phyloP scores from a whole-genome alignment of 1,140 invertebrate genomes.

The Orchesella cincta region DNA sequence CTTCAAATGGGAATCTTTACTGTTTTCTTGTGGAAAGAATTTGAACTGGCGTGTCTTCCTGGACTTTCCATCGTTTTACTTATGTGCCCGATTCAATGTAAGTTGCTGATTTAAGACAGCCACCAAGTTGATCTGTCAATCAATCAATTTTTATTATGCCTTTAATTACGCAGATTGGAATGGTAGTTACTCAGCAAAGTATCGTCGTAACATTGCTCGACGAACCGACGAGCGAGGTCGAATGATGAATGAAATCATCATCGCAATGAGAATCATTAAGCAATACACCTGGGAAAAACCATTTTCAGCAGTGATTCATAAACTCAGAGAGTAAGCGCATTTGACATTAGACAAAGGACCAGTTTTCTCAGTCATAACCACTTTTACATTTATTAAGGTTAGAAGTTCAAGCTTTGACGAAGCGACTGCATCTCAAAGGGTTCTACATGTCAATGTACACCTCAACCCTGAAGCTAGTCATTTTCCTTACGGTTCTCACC shows the following conservation, averaged over 20 bases:
- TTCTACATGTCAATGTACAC: conserved; percentile 32
- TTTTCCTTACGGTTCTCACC: conserved; percentile 54
- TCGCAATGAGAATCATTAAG: conserved; percentile 82
- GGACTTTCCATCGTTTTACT: conserved; percentile 59
- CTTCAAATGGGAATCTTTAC: conserved; percentile 56
- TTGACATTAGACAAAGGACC: background rate
- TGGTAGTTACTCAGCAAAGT: conserved; percentile 69
- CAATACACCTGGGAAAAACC: conserved; percentile 87
- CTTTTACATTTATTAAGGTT: conserved; percentile 57
- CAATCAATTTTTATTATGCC: conserved; percentile 39
- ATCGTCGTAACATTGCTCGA: conserved; percentile 68
- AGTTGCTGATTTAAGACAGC: conserved; percentile 20
- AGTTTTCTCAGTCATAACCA: too few species aligned
- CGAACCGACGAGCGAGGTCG: conserved; percentile 80
- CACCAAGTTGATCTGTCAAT: conserved; percentile 34
- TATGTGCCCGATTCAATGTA: conserved; percentile 58
- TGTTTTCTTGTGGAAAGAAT: conserved; percentile 57
- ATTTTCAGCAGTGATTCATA: conserved; percentile 68
- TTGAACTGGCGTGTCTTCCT: conserved; percentile 57
- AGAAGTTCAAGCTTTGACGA: conserved; percentile 70
- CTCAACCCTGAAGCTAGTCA: conserved; percentile 59
- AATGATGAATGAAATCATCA: conserved; percentile 86
- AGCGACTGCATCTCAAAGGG: conserved; percentile 67
- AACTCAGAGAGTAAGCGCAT: conserved; percentile 60
- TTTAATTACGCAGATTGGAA: conserved; percentile 65